These are phyloP conservation scores for Sander lucioperca DNA, from an alignment of 2,113 vertebrate genomes.

Conservation along the genomic window DNA sequence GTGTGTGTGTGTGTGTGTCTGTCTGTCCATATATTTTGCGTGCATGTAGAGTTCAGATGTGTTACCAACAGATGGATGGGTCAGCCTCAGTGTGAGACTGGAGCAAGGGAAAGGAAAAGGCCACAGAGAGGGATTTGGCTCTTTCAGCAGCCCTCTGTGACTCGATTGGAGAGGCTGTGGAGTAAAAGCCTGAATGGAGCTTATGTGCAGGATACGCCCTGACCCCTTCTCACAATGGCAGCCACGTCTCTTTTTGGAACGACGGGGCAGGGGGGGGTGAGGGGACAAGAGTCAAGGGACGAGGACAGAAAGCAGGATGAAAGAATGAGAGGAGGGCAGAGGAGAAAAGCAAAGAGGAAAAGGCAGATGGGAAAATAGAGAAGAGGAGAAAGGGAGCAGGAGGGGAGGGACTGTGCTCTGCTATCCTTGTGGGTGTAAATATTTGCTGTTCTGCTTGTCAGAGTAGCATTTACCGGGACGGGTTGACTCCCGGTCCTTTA, in stretches of 20 bases:
- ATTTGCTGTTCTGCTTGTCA: conserved; percentile 88
- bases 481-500: conserved; percentile 77
- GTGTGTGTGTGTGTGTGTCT: not conserved
- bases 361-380: conserved; percentile 23
- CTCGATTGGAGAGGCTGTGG: conserved; percentile 58
- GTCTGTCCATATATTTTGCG: conserved; percentile 4
- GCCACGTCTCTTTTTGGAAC: conserved; percentile 57
- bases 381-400: conserved; percentile 37
- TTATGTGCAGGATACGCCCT: conserved; percentile 68
- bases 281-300: conserved; percentile 16
- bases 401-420: conserved; percentile 51
- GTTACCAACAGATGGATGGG: conserved; percentile 49
- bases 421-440: conserved; percentile 81
- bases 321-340: conserved; percentile 9
- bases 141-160: conserved; percentile 69
- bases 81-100: conserved; percentile 56
- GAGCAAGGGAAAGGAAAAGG: conserved; percentile 34
- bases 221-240: conserved; percentile 55
- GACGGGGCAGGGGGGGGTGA: not conserved
- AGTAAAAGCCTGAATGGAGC: conserved; percentile 75
- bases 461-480: conserved; percentile 76
- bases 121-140: conserved; percentile 56
- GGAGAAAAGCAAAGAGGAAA: conserved; percentile 17
- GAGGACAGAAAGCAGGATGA: conserved; percentile 38
- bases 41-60: conserved; percentile 50